phyloP scores from a whole-genome alignment of 2,888 invertebrate genomes.

The Sinohyriopsis cumingii region DNA sequence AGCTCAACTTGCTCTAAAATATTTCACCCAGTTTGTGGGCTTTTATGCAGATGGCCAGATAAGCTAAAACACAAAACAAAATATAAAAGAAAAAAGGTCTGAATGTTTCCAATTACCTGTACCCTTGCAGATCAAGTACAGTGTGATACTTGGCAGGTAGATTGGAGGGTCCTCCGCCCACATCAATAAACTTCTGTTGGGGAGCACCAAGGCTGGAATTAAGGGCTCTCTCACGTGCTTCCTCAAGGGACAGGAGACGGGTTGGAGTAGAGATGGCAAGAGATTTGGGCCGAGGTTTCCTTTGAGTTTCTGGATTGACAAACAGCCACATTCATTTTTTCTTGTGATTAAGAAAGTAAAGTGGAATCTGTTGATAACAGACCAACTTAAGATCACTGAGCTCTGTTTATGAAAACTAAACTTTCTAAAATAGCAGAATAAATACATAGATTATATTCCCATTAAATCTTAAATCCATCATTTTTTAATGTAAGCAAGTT shows the following conservation, averaged over 20 bases:
- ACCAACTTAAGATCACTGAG: background rate
- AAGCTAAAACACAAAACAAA: too few relatives aligned
- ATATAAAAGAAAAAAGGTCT: too few relatives aligned
- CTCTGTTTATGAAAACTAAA: background rate
- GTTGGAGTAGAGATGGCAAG: conserved; percentile 92
- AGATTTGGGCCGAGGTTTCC: conserved; percentile 85
- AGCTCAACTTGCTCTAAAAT: too few relatives aligned
- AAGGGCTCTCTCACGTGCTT: conserved; percentile 83
- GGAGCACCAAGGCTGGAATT: conserved; percentile 51
- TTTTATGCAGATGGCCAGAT: too few relatives aligned
- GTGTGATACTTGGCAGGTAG: conserved; percentile 90
- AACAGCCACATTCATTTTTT: background rate
- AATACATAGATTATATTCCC: too few relatives aligned
- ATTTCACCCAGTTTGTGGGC: too few relatives aligned
- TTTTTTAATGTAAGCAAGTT: too few relatives aligned
- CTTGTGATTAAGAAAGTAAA: background rate
- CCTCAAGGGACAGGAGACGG: conserved; percentile 90
- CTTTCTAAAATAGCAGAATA: background rate
- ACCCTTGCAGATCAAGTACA: conserved; percentile 86
- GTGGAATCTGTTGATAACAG: too few relatives aligned
- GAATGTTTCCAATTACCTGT: conserved; percentile 47
- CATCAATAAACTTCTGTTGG: conserved; percentile 69
- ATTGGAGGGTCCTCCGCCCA: conserved; percentile 81
- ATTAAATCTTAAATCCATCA: too few relatives aligned
- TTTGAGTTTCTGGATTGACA: conserved; percentile 49